Percentiles rank a stretch among this genome's conserved stretches.
Conservation (phyloP, 2,888 invertebrate genomes). For the Thecocarcelia acutangulata region DNA sequence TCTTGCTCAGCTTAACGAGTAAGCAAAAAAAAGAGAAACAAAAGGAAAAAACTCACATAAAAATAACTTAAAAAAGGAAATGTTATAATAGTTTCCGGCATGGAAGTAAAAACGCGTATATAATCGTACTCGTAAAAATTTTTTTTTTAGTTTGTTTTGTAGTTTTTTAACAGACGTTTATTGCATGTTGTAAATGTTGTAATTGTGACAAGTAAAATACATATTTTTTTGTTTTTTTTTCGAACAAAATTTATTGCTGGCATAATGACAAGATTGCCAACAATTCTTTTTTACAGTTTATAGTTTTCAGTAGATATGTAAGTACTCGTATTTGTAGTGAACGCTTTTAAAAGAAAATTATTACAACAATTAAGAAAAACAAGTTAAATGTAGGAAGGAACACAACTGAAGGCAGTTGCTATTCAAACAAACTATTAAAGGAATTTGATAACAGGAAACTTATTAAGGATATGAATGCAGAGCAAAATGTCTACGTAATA, state of each 20-base stretch:
- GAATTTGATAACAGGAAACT: not conserved
- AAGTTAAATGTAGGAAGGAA: conserved; percentile 19
- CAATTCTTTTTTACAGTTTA: conserved; percentile 44
- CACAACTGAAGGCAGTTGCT: conserved; percentile 26
- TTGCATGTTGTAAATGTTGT: conserved; percentile 53
- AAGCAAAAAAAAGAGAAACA: not conserved
- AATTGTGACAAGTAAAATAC: conserved; percentile 47
- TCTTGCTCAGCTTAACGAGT: conserved; percentile 1
- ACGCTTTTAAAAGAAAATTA: conserved; percentile 8
- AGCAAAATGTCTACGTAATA: too few relatives aligned
- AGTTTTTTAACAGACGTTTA: conserved; percentile 29
- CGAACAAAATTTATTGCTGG: conserved; percentile 63
- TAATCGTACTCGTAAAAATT: conserved; percentile 27
- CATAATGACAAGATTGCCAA: conserved; percentile 59
- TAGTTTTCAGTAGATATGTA: conserved; percentile 24
- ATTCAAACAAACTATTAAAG: not conserved
- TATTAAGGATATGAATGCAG: not conserved
- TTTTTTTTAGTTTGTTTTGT: not conserved
- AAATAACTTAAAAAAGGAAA: conserved; percentile 45
- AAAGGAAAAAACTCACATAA: not conserved
- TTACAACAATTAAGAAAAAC: conserved; percentile 23
- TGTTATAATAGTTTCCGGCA: conserved; percentile 53
- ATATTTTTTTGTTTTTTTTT: not conserved
- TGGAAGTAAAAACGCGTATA: conserved; percentile 20
- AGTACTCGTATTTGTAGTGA: not conserved